Evolutionary conservation across 1,140 invertebrate species (phyloP), one percentile per base, ranked within the genome.

Genomic region (Drosophila parabipectinata): DNA sequence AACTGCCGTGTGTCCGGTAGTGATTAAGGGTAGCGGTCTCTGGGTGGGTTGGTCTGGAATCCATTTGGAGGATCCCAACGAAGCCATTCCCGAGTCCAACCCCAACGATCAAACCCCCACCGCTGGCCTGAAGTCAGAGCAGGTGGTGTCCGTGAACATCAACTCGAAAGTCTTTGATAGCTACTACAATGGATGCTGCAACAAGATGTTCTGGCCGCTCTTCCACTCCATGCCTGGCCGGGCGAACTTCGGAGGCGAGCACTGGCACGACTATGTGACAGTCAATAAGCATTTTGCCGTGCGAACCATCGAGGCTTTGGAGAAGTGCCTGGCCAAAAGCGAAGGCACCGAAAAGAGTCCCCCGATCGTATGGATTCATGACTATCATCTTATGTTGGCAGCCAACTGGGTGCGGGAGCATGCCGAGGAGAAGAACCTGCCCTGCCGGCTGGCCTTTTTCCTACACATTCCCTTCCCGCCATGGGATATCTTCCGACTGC

Each of bases 11-110:
- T 97, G 96, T 41, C 97, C 97, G 0, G 96, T 98, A 6, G 97
- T 98, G 1, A 96, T 97, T 60, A 95, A 95, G 75, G 95, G 96
- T 62, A 95, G 94, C 80, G 97, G 97, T 24, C 93, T 97, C 18
- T 98, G 97, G 97, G 96, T 98, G 51, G 97, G 97, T 68, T 98
- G 97, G 97, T 95, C 97, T 0, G 97, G 97, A 3, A 95, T 97
- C 60, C 96, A 97, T 87, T 92, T 91, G 34, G 94, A 96, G 48
- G 94, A 97, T 84, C 94, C 94, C 1, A 91, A 94, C 59, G 93
- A 95, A 72, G 95, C 96, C 67, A 97, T 98, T 80, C 97, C 97
- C 2, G 96, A 97, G 92, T 96, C 96, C 5, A 95, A 97, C 92
- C 96, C 96, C 0, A 94, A 95, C 39, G 96, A 98, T 92, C 94